phyloP scores from a whole-genome alignment of 1,140 invertebrate species.

The Drosophila saltans region DNA sequence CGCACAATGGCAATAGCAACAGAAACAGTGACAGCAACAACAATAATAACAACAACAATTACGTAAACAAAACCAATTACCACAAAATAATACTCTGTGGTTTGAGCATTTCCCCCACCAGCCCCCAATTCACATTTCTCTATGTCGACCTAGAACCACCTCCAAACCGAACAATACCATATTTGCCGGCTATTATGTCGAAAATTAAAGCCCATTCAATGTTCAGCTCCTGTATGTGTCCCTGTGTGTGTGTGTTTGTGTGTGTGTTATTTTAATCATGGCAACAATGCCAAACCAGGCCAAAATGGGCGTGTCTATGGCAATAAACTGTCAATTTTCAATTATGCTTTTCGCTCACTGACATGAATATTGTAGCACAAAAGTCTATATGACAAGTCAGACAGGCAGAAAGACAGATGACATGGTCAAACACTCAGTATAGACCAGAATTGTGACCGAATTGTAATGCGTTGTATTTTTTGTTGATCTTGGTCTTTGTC shows the following conservation, averaged over 20 bases:
- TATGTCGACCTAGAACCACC: background rate
- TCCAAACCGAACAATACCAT: slow-evolving; percentile 41
- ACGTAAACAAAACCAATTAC: slow-evolving; percentile 57
- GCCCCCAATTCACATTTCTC: background rate
- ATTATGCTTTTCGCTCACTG: slow-evolving; percentile 43
- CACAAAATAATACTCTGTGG: slow-evolving; percentile 48
- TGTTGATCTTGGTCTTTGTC: slow-evolving; percentile 15
- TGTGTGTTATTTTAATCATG: slow-evolving; percentile 44
- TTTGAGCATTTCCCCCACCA: slow-evolving; percentile 25
- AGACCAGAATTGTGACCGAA: background rate
- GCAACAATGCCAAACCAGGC: slow-evolving; percentile 43
- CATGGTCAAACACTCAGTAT: slow-evolving; percentile 5
- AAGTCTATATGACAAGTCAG: slow-evolving; percentile 5
- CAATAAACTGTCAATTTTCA: slow-evolving; percentile 67
- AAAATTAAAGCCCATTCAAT: slow-evolving; percentile 60
- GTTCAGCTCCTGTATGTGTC: slow-evolving; percentile 9
- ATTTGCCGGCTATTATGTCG: slow-evolving; percentile 56
- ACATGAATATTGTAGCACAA: slow-evolving; percentile 23
- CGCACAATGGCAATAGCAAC: background rate
- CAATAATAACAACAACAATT: slow-evolving; percentile 24
- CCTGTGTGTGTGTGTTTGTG: slow-evolving; percentile 1
- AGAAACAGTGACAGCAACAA: slow-evolving; percentile 14
- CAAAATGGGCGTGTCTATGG: slow-evolving; percentile 59
- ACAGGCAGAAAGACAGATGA: slow-evolving; percentile 21
- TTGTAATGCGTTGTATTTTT: background rate